phyloP scores from a whole-genome alignment of 2,797 vertebrate species.

The Pseudomugil tenellus region DNA sequence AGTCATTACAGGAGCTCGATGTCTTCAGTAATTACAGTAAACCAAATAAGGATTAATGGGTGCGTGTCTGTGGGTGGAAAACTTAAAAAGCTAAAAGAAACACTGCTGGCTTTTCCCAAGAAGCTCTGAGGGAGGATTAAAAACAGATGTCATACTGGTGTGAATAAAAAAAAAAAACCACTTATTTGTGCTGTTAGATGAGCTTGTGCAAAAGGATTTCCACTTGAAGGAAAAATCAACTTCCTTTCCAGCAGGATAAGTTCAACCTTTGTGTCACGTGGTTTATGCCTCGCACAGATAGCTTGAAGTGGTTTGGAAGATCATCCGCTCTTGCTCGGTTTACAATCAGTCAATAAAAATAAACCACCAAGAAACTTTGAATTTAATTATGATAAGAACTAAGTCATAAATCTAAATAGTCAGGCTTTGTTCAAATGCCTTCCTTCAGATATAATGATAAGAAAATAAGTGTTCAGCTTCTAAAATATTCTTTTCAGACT shows the following conservation, averaged over 20 bases:
- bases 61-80: constrained; percentile 8
- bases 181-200: neutral
- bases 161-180: neutral
- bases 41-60: constrained; percentile 63
- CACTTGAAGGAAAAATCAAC: neutral
- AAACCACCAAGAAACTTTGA: neutral
- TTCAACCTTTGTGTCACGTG: neutral
- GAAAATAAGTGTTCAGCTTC: neutral
- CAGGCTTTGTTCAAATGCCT: neutral
- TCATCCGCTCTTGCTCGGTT: neutral
- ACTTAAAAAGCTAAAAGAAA: constrained; percentile 30
- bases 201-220: neutral
- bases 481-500: neutral
- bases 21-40: constrained; percentile 74
- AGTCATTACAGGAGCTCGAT: constrained; percentile 49
- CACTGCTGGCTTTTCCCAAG: constrained; percentile 12
- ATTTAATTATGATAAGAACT: neutral
- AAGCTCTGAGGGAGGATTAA: neutral
- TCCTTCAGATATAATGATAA: neutral
- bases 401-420: neutral
- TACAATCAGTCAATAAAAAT: neutral
- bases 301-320: neutral
- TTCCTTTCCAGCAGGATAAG: neutral
- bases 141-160: neutral
- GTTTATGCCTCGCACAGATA: neutral